Base-by-base conservation (phyloP, 2,888 invertebrate genomes). In the Xestia rhomboidea region DNA sequence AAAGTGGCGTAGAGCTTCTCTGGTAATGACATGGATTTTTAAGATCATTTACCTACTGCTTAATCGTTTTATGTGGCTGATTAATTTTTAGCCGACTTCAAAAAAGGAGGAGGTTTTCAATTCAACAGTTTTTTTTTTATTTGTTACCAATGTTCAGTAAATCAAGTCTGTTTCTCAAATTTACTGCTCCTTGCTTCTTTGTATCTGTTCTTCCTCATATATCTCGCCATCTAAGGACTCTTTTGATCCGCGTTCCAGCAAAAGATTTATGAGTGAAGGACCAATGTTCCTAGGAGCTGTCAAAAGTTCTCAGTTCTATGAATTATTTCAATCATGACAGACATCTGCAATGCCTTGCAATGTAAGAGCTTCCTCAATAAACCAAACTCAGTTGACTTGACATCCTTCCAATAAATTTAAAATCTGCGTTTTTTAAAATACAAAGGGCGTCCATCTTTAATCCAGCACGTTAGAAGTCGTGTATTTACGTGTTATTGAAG, bases 341-440 rank as follows among this genome's bases (percentile, higher is more conserved):
- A 77, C 63, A 85, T 73, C 71, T 77, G 62, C n/a, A 44, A 38
- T 51, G 44, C n/a, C 41, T 34, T 60, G 67, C 66, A 64, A 60
- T 83, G 73, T 73, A 57, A 15, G 64, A 66, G 49, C 75, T 70
- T 86, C 83, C 79, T 82, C 79, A 83, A 84, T 84, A 84, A 82
- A 82, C 46, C 41, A 46, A 62, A 57, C 27, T 38, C 34, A 67
- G 51, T 66, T 46, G 67, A 84, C 86, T 79, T 82, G 73, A 82
- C 84, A 73, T 86, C 87, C 81, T 82, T 68, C 60, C 49, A 49
- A 77, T 44, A 64, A 76, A 70, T 72, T 24, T 75, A 67, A 69
- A 68, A 74, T 81, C 78, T 46, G 66, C n/a, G 70, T 82, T 73
- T 73, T 62, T 76, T 70, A 78, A 79, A 79, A 73, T 71, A 73